phyloP scores from a whole-genome alignment of 2,888 invertebrate species.

The Meganola albula region DNA sequence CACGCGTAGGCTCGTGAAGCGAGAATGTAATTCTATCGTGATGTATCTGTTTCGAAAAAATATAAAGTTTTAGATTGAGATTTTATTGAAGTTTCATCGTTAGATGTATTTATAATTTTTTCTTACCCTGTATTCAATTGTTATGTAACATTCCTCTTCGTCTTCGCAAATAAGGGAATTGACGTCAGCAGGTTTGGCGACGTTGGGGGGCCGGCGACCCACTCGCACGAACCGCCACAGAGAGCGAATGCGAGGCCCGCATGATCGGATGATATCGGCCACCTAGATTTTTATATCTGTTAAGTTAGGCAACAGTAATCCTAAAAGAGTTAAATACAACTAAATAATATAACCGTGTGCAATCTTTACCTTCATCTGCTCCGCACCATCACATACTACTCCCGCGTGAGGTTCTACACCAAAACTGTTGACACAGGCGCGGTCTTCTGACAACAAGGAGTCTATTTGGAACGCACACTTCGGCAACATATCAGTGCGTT shows the following conservation, averaged over 20 bases:
- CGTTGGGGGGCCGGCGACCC: constrained; percentile 48
- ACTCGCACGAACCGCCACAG: constrained; percentile 65
- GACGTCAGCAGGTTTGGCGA: constrained; percentile 63
- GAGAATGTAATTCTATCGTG: constrained; percentile 69
- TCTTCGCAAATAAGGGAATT: constrained; percentile 68
- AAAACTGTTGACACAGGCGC: constrained; percentile 62
- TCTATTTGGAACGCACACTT: constrained; percentile 69
- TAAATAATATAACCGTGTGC: not conserved
- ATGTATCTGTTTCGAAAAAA: constrained; percentile 45
- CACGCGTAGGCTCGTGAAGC: constrained; percentile 61
- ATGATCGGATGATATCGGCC: constrained; percentile 51
- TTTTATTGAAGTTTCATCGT: too few species aligned
- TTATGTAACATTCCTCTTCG: constrained; percentile 64
- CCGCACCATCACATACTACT: constrained; percentile 59
- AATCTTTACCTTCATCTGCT: constrained; percentile 60
- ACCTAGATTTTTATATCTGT: constrained; percentile 35
- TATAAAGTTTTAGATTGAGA: not conserved
- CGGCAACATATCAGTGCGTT: constrained; percentile 54
- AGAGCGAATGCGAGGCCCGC: constrained; percentile 63
- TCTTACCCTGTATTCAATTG: constrained; percentile 63
- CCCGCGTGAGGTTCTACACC: constrained; percentile 52
- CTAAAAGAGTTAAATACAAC: too few species aligned
- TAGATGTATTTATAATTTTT: not conserved
- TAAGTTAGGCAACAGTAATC: too few species aligned
- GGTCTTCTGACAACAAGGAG: constrained; percentile 58